These are phyloP conservation scores for cat (Felis catus) DNA, from an alignment of 2,113 vertebrate species.

Conservation along the genomic window DNA sequence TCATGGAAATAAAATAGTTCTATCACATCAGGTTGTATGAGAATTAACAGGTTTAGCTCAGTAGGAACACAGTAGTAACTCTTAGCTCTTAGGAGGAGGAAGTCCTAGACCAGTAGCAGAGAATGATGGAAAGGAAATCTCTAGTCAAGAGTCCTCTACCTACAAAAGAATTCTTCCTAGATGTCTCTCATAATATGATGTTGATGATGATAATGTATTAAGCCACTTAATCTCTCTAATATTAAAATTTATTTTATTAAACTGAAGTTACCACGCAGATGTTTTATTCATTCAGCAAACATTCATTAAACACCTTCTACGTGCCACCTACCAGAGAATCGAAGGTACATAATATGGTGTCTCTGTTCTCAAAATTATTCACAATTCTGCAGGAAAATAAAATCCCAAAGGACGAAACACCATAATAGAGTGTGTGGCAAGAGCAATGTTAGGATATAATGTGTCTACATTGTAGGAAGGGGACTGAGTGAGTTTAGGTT, in stretches of 20 bases:
- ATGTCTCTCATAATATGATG: background rate
- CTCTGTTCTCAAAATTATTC: background rate
- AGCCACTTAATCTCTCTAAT: background rate
- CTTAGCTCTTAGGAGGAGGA: background rate
- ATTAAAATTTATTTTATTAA: background rate
- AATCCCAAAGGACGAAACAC: background rate
- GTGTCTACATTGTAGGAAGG: background rate
- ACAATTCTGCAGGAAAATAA: background rate
- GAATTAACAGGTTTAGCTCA: background rate
- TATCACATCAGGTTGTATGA: background rate
- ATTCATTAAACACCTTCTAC: background rate
- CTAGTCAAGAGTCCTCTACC: background rate
- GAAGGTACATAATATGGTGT: background rate
- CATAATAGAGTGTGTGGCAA: background rate
- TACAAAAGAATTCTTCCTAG: background rate
- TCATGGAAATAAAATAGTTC: background rate
- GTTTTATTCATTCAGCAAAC: background rate
- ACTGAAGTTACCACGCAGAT: background rate
- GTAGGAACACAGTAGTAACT: background rate
- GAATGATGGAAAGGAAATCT: background rate
- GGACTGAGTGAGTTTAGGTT: background rate
- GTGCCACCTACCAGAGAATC: background rate
- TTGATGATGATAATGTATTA: background rate
- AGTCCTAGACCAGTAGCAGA: background rate
- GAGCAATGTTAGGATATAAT: background rate